Base-by-base conservation (phyloP, 2,888 invertebrate genomes). In the Lycophotia porphyrea region DNA sequence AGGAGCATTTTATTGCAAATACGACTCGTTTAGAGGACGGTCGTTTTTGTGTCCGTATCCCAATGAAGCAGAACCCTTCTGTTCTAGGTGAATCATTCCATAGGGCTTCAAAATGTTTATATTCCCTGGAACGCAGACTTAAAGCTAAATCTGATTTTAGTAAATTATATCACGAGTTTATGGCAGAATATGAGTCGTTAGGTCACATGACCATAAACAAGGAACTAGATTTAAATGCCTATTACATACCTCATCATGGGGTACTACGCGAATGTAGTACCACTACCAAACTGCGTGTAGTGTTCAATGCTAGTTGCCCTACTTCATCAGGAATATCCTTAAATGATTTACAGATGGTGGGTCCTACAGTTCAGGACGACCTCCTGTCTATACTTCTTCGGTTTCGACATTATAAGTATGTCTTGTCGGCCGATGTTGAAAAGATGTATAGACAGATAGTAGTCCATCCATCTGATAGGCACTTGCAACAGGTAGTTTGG, bases 21-120 rank as follows among this genome's bases (percentile, higher is more conserved):
- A 63, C n/a, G 39, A 63, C 63, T 15, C 63, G 63, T 39, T 63
- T 63, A 39, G 34, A 39, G 7, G n/a, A 15, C 15, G 39, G 39
- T 39, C 63, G 15, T 63, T 63, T 63, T 36, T 61, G 63, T 63
- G 39, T 63, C 2, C 61, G 63, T 39, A 63, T 63, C 11, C 39
- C 39, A 4, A 24, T 63, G 11, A 63, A 63, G 39, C 63, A 39
- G 24, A 24, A 39, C 13, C 63, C 63, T 63, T 63, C 39, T 39
- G n/a, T 63, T n/a, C 24, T 39, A n/a, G 63, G 63, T n/a, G 63
- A 63, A 0, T 63, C 63, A 5, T 63, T 39, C 39, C 63, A 63
- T 13, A 61, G 36, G 63, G 63, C 36, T 61, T 36, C 61, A 24
- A 36, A 63, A 13, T 63, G 39, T 36, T 13, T 63, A 63, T 7